Base-by-base conservation (phyloP, 1,140 invertebrate genomes). In the Anastatus disparis region DNA sequence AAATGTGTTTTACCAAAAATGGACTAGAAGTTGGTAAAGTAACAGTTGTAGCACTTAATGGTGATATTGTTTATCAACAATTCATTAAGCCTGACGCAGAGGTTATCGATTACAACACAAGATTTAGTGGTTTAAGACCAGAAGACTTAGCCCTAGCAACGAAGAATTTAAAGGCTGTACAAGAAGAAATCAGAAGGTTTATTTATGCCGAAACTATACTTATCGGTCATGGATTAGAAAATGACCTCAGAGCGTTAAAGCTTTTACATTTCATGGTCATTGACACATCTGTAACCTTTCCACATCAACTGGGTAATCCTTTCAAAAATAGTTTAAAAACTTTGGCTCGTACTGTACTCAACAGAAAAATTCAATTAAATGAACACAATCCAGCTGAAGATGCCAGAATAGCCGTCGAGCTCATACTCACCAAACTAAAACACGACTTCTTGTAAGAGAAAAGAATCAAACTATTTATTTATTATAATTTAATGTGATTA, bases 141-240 rank as follows among this genome's bases (percentile, higher is more conserved):
- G 86, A 90, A 58, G 89, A 94, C 79, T 82, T 94, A 75, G 65
- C 59, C 0, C 74, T 75, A 62, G 88, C 88, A 15, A 90, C 87
- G 13, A 95, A 92, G 79, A 89, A 87, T 1, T 79, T 97, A 2
- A 76, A 81, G 55, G 91, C 97, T 75, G 95, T 98, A 0, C 97
- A 98, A 80, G 89, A 90, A 24, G 94, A 96, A 71, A 82, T 99
- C 12, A 86, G 94, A 64, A 88, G 88, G 24, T 89, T 96, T 56
- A 90, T 98, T 61, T 88, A 89, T 48, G 89, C 90, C 2, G 92
- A 97, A 63, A 96, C 95, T 0, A 95, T 99, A 53, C 84, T 99
- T 0, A 91, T 99, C 53, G 98, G 98, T 0, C 98, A 99, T 83
- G 94, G 93, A 8, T 85, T 99, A 38, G 97, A 99, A 73, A 97